Percentiles rank a stretch among this genome's conserved stretches.
Conservation (phyloP, 1,140 invertebrate genomes). For the Battus philenor region DNA sequence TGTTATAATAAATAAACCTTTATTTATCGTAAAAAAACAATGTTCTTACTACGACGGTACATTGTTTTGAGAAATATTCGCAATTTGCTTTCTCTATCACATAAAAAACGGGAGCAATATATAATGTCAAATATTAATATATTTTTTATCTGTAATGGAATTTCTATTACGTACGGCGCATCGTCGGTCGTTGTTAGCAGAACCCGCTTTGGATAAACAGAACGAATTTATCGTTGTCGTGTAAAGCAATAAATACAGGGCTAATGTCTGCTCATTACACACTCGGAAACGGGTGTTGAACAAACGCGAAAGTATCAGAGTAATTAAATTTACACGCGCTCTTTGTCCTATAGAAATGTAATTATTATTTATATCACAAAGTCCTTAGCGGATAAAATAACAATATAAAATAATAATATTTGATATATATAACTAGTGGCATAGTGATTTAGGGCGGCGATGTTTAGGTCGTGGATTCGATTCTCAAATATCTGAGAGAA, state of each 20-base stretch:
- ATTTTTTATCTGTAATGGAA: constrained; percentile 15
- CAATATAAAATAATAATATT: too few relatives aligned
- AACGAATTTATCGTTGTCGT: constrained; percentile 13
- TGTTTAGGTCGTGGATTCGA: too few relatives aligned
- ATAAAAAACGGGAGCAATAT: neutral
- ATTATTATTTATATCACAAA: too few relatives aligned
- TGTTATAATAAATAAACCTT: too few relatives aligned
- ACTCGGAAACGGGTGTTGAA: neutral
- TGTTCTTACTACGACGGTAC: too few relatives aligned
- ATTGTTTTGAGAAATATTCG: neutral
- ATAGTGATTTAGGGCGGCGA: too few relatives aligned
- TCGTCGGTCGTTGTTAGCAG: constrained; percentile 1
- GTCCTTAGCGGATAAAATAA: too few relatives aligned
- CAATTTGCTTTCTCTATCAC: neutral
- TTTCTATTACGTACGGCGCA: constrained; percentile 4
- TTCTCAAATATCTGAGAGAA: too few relatives aligned
- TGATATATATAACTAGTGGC: too few relatives aligned
- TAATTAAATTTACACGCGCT: neutral
- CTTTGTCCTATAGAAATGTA: too few relatives aligned
- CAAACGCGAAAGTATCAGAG: neutral
- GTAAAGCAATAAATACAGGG: constrained; percentile 10
- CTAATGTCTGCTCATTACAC: constrained; percentile 5
- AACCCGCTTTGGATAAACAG: constrained; percentile 8
- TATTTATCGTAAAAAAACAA: too few relatives aligned
- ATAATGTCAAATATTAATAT: constrained; percentile 11